Evolutionary conservation across 2,888 invertebrate genomes (phyloP).

Genomic region (Diplazon laetatorius): DNA sequence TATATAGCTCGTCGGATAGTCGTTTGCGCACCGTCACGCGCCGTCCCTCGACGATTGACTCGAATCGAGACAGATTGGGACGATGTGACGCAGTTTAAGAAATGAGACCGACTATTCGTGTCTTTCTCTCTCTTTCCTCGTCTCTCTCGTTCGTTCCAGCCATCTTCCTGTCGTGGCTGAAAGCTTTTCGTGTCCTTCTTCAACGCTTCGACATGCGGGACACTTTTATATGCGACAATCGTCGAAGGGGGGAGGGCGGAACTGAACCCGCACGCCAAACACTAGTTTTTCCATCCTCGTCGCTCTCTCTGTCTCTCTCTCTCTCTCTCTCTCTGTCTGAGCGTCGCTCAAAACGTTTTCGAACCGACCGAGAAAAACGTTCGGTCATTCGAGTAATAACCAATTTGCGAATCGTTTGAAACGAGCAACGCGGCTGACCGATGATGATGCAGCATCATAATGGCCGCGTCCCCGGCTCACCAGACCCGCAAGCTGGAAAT

Average conservation of each 20-base stretch:
- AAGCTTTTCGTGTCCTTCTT: no score
- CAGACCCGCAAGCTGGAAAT: not conserved
- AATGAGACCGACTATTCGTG: conserved; percentile 40
- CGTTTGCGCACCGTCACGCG: not conserved
- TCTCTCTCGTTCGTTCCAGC: no score
- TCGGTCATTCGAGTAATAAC: conserved; percentile 56
- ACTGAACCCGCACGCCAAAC: no score
- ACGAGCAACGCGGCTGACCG: not conserved
- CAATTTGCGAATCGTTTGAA: conserved; percentile 55
- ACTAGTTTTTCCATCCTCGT: no score
- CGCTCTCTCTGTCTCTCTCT: not conserved
- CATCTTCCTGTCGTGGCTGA: no score
- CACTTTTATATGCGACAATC: not conserved
- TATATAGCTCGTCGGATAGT: not conserved
- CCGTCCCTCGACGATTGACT: conserved; percentile 51
- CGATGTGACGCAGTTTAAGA: conserved; percentile 59
- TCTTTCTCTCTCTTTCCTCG: conserved; percentile 5
- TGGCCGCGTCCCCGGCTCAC: conserved; percentile 9
- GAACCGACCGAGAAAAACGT: conserved; percentile 33
- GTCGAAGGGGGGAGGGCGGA: no score
- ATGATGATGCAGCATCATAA: conserved; percentile 13
- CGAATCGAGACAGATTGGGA: conserved; percentile 59
- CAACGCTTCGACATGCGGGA: not conserved
- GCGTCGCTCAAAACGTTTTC: conserved; percentile 1
- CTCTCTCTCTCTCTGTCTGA: conserved; percentile 8